These are phyloP conservation scores for Fundulus diaphanus DNA, from an alignment of 2,797 vertebrate genomes.

Conservation along the genomic window DNA sequence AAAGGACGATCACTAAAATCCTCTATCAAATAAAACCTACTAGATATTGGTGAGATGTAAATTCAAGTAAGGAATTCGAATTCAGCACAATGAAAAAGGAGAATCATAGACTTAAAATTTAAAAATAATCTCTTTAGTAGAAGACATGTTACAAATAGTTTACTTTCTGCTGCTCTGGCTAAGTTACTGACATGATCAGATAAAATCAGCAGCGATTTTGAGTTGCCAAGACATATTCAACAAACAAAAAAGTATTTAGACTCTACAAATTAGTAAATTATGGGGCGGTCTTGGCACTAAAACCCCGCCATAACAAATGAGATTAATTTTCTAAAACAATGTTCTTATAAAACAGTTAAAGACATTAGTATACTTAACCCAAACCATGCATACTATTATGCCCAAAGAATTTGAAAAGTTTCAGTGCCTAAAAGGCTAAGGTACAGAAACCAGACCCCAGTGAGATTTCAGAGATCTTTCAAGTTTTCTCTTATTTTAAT, in stretches of 20 bases:
- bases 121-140: neutral
- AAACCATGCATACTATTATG: neutral
- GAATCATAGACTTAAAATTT: neutral
- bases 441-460: neutral
- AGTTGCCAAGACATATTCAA: neutral
- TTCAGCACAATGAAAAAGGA: neutral
- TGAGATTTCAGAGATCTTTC: neutral
- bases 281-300: neutral
- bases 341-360: neutral
- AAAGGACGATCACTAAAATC: neutral
- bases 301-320: neutral
- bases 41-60: neutral
- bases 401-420: neutral
- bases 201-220: neutral
- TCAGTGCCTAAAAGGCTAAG: neutral
- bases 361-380: neutral
- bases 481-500: neutral
- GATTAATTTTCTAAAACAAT: neutral
- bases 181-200: neutral
- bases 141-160: neutral
- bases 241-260: neutral
- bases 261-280: neutral
- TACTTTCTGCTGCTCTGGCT: neutral
- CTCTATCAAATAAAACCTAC: conserved; percentile 3
- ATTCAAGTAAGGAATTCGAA: neutral